phyloP scores from a whole-genome alignment of 2,113 vertebrate genomes.

The Poeciliopsis retropinna region DNA sequence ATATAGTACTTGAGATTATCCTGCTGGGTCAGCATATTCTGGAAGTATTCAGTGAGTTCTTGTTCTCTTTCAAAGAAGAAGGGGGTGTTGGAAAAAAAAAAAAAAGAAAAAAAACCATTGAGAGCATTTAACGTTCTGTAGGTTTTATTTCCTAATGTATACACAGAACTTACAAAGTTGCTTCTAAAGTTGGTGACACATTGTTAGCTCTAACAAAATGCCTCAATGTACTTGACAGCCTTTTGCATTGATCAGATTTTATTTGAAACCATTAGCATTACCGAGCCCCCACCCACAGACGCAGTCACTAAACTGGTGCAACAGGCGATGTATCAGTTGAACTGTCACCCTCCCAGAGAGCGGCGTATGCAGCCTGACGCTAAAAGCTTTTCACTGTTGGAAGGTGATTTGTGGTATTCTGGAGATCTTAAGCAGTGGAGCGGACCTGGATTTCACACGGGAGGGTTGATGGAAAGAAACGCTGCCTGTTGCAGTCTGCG shows the following conservation, averaged over 20 bases:
- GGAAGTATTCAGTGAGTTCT: slow-evolving; percentile 14
- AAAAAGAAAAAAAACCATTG: background rate
- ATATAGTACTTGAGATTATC: slow-evolving; percentile 58
- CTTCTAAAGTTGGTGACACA: too few relatives aligned
- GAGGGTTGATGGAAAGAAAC: slow-evolving; percentile 26
- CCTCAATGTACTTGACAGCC: too few relatives aligned
- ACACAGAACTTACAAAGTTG: too few relatives aligned
- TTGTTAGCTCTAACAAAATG: too few relatives aligned
- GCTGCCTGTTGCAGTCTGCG: slow-evolving; percentile 55
- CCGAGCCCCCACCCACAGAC: slow-evolving; percentile 36
- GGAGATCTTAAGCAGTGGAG: slow-evolving; percentile 37
- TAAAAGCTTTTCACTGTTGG: slow-evolving; percentile 60
- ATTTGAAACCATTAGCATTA: slow-evolving; percentile 60
- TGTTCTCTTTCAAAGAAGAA: background rate
- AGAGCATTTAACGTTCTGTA: too few relatives aligned
- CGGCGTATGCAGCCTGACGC: slow-evolving; percentile 25
- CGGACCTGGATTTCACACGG: slow-evolving; percentile 37
- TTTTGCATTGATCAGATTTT: slow-evolving; percentile 36
- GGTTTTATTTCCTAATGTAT: slow-evolving; percentile 17
- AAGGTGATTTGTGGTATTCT: slow-evolving; percentile 48
- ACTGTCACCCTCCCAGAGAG: slow-evolving; percentile 21
- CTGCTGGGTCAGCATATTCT: slow-evolving; percentile 25
- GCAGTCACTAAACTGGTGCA: slow-evolving; percentile 41
- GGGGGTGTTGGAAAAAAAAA: background rate
- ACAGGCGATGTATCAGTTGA: slow-evolving; percentile 41